Evolutionary conservation across 2,797 vertebrate genomes (phyloP).

Genomic region (Pangasius mekongensis): DNA sequence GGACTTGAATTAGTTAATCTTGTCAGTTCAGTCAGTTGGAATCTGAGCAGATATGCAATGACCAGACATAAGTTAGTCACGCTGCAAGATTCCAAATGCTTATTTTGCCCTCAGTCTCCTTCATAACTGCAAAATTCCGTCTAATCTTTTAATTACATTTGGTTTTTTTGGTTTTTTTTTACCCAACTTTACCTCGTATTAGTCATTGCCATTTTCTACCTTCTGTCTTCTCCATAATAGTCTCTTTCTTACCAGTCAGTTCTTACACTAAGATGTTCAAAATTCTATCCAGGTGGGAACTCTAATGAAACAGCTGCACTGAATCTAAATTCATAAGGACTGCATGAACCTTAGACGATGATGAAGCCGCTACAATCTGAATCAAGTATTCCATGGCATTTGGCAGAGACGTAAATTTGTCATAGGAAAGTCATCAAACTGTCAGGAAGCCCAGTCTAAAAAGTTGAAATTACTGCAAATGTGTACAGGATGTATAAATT

Average conservation of each 20-base stretch:
- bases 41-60: constrained; percentile 9
- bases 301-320: constrained; percentile 35
- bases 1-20: background rate
- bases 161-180: no score
- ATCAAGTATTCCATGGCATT: constrained; percentile 27
- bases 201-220: background rate
- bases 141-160: background rate
- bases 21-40: constrained; percentile 9
- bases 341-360: constrained; percentile 31
- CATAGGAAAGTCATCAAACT: constrained; percentile 41
- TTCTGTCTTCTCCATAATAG: background rate
- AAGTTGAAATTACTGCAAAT: constrained; percentile 20
- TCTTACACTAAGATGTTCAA: constrained; percentile 17
- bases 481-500: constrained; percentile 24
- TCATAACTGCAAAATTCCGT: background rate
- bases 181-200: background rate
- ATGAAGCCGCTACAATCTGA: constrained; percentile 28
- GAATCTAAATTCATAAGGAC: constrained; percentile 31
- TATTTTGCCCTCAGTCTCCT: background rate
- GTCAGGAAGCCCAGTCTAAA: constrained; percentile 9
- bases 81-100: background rate
- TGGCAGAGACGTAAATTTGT: constrained; percentile 21
- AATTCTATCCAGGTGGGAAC: constrained; percentile 23
- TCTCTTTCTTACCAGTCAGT: background rate
- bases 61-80: background rate